Evolutionary conservation across 2,113 vertebrate species (phyloP).

Genomic region (Ovis canadensis): DNA sequence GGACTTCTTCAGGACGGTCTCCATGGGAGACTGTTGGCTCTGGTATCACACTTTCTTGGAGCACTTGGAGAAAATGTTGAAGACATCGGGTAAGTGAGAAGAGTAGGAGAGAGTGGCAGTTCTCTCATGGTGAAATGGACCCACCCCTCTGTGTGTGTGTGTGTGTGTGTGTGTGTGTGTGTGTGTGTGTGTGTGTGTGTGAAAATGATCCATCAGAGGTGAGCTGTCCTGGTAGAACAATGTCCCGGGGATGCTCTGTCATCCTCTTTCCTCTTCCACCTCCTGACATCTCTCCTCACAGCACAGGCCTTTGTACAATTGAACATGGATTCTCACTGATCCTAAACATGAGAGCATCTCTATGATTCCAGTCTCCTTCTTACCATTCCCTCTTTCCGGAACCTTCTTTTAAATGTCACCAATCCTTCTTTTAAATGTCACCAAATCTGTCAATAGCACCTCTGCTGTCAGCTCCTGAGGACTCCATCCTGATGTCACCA

Average conservation of each 20-base stretch:
- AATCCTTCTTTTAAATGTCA: not conserved
- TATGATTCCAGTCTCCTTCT: not conserved
- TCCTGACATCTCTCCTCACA: not conserved
- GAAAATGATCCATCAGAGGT: too few relatives aligned
- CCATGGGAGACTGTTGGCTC: not conserved
- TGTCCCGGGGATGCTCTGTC: accelerated
- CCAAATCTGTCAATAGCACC: not conserved
- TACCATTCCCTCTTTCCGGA: not conserved
- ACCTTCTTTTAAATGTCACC: not conserved
- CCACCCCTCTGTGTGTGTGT: not conserved
- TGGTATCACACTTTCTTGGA: too few relatives aligned
- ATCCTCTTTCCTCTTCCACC: not conserved
- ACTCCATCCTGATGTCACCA: not conserved
- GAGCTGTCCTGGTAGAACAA: not conserved
- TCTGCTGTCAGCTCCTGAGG: not conserved
- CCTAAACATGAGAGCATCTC: too few relatives aligned
- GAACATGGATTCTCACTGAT: too few relatives aligned
- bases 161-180: not conserved
- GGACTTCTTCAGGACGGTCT: accelerated
- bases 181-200: not conserved
- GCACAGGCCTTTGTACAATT: accelerated
- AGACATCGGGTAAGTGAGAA: not conserved
- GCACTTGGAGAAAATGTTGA: not conserved
- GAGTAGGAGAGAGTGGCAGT: accelerated
- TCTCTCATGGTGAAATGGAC: accelerated